Conservation (phyloP, 1,140 invertebrate genomes). For the Zaprionus vittiger region DNA sequence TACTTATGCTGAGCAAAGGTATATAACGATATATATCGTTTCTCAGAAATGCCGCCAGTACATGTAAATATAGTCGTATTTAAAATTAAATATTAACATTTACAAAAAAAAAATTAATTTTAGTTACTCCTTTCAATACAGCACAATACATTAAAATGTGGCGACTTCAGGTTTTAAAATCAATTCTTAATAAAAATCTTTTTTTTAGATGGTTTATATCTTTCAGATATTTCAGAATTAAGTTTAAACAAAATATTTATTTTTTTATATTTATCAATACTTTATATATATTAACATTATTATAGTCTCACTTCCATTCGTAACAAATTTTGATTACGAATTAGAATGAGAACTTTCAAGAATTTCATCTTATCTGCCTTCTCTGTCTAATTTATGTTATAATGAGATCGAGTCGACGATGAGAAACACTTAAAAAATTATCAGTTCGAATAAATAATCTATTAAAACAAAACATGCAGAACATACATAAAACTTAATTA, state of each 20-base stretch:
- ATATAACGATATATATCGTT: not conserved
- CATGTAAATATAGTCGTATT: not conserved
- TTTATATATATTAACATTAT: not conserved
- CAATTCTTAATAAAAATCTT: not conserved
- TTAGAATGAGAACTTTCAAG: not conserved
- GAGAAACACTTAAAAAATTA: not conserved
- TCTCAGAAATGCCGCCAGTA: not conserved
- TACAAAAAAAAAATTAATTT: not conserved
- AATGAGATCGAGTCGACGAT: not conserved
- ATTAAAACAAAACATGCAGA: not conserved
- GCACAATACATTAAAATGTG: not conserved
- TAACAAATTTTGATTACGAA: not conserved
- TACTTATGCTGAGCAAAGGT: too few relatives aligned
- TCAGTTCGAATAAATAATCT: not conserved
- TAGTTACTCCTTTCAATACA: not conserved
- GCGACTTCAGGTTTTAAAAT: not conserved
- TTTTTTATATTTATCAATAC: too few relatives aligned
- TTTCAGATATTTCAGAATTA: not conserved
- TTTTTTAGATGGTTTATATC: not conserved
- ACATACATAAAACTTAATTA: not conserved
- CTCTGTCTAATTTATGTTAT: not conserved
- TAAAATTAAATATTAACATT: not conserved
- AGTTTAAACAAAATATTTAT: too few relatives aligned
- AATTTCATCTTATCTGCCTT: not conserved
- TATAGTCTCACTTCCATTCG: not conserved